A percentile compares a stretch with the other conserved stretches of the same genome.
Evolutionary conservation across 2,113 vertebrate species (phyloP).

Genomic region (Lates calcarifer): DNA sequence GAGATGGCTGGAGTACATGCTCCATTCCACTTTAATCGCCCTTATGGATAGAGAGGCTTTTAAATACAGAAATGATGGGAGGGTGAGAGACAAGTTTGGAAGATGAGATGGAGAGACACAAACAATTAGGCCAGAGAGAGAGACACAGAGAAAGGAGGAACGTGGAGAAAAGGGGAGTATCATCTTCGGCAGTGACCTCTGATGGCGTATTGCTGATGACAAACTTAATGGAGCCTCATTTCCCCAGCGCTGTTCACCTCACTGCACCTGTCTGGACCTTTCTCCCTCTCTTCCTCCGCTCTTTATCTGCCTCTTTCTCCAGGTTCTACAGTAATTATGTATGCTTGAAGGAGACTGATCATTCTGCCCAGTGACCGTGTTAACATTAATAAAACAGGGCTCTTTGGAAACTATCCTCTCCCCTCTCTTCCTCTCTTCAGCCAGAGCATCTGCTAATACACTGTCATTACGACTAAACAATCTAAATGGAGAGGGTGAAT

Average conservation of each 20-base stretch:
- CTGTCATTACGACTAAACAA: slow-evolving; percentile 68
- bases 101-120: slow-evolving; percentile 43
- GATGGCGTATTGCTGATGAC: slow-evolving; percentile 70
- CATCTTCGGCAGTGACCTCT: slow-evolving; percentile 66
- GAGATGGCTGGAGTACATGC: slow-evolving; percentile 17
- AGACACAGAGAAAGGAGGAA: background rate
- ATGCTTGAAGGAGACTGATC: slow-evolving; percentile 76
- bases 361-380: slow-evolving; percentile 72
- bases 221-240: slow-evolving; percentile 77
- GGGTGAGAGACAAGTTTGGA: slow-evolving; percentile 28
- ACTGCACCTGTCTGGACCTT: slow-evolving; percentile 73
- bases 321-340: slow-evolving; percentile 60
- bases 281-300: slow-evolving; percentile 38
- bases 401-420: slow-evolving; percentile 65
- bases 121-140: slow-evolving; percentile 52
- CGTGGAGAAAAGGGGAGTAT: background rate
- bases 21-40: slow-evolving; percentile 52
- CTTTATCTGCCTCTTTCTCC: slow-evolving; percentile 45
- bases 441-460: slow-evolving; percentile 66
- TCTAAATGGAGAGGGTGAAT: slow-evolving; percentile 59
- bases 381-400: slow-evolving; percentile 77
- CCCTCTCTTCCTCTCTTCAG: slow-evolving; percentile 50
- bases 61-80: slow-evolving; percentile 51
- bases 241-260: slow-evolving; percentile 66
- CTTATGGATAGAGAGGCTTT: slow-evolving; percentile 42